Evolutionary conservation across 2,797 vertebrate species (phyloP).

Genomic region (Caiman crocodilus): DNA sequence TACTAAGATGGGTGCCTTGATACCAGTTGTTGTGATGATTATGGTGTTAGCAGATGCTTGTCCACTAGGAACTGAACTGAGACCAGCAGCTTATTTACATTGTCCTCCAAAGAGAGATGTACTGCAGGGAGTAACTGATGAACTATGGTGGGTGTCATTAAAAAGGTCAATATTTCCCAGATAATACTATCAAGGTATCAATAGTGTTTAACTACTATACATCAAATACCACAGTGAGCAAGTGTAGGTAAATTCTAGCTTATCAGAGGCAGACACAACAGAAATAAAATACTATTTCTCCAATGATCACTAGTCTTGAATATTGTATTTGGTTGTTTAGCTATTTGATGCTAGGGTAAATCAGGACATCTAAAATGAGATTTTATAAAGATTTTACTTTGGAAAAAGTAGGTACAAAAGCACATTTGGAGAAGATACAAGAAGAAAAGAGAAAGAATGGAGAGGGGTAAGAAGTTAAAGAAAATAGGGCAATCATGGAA

Average conservation of each 20-base stretch:
- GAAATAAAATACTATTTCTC: not conserved
- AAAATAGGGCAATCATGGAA: not conserved
- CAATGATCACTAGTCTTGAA: not conserved
- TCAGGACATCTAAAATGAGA: no score
- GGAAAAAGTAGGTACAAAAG: not conserved
- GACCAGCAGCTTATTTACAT: no score
- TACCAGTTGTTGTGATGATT: no score
- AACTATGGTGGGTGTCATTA: slow-evolving; percentile 8
- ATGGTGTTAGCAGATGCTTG: no score
- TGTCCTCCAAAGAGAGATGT: no score
- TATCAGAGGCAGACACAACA: not conserved
- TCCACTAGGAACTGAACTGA: no score
- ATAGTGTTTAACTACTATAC: not conserved
- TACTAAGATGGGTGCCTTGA: no score
- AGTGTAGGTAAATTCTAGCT: not conserved
- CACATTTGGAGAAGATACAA: not conserved
- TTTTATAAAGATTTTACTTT: no score
- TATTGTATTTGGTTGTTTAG: not conserved
- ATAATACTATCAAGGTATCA: not conserved
- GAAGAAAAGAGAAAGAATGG: not conserved
- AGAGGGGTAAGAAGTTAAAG: not conserved
- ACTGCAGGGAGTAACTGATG: not conserved
- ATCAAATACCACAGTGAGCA: not conserved
- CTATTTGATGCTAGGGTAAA: no score
- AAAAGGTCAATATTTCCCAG: not conserved